Evolutionary conservation across 2,888 invertebrate genomes (phyloP).

Genomic region (Alentia gelatinosa): DNA sequence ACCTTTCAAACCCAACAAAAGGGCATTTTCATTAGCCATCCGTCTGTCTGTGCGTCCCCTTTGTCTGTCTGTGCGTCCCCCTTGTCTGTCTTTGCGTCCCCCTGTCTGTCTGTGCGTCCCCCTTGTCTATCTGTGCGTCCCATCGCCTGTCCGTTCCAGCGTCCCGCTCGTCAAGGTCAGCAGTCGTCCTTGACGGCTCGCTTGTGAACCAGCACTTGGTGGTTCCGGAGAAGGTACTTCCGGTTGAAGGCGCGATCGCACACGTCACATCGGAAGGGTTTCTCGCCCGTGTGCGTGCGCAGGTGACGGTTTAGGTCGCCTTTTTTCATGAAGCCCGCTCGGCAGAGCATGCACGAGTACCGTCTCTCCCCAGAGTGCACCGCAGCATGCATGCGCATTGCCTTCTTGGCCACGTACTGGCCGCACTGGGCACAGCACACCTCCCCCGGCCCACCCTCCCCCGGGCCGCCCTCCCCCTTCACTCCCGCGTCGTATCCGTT

Average conservation of each 20-base stretch:
- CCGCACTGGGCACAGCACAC: background rate
- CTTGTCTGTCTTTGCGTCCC: too few relatives aligned
- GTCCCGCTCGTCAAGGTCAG: background rate
- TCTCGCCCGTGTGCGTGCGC: conserved; percentile 33
- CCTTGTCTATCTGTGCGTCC: background rate
- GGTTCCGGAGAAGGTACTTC: conserved; percentile 41
- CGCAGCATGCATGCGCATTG: background rate
- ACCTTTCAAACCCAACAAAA: too few relatives aligned
- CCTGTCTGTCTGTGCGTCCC: too few relatives aligned
- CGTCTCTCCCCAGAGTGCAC: conserved; percentile 8
- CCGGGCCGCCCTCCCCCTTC: background rate
- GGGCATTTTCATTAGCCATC: too few relatives aligned
- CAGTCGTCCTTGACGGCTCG: background rate
- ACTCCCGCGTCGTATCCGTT: background rate
- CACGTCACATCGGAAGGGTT: conserved; percentile 8
- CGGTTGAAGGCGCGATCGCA: conserved; percentile 36
- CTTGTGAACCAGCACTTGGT: background rate
- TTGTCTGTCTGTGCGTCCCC: too few relatives aligned
- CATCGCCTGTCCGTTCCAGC: background rate
- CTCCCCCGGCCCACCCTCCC: background rate
- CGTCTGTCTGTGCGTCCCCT: too few relatives aligned
- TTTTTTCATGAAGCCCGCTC: conserved; percentile 35
- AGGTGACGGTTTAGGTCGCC: conserved; percentile 20
- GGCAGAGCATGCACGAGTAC: background rate
- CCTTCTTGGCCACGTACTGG: background rate